Percentiles rank a stretch among this genome's conserved stretches.
These are phyloP conservation scores for Spinibarbus caldwelli DNA, from an alignment of 2,797 vertebrate species.

Conservation along the genomic window DNA sequence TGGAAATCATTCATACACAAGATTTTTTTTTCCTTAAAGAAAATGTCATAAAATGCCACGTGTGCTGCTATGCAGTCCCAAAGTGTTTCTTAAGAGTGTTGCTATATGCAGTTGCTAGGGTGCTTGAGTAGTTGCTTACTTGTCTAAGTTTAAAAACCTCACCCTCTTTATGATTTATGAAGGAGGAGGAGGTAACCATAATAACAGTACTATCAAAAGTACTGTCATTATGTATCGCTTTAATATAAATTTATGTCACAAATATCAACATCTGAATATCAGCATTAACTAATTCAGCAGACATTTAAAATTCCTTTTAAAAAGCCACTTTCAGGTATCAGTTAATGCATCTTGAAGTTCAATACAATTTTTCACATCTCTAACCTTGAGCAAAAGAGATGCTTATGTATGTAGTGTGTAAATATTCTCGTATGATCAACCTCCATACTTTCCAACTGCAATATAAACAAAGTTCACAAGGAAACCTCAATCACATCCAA, in stretches of 20 bases:
- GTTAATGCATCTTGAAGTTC: background rate
- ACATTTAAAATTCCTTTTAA: background rate
- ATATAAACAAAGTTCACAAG: slow-evolving; percentile 10
- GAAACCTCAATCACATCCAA: background rate
- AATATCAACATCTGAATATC: background rate
- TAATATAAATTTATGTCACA: background rate
- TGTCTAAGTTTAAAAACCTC: background rate
- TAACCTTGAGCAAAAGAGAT: background rate
- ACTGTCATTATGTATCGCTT: background rate
- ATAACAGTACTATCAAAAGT: background rate
- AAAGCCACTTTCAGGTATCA: background rate
- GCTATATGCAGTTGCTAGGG: background rate
- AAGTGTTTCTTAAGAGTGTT: slow-evolving; percentile 1
- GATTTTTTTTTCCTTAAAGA: background rate
- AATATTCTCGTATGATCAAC: background rate
- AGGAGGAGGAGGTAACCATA: background rate
- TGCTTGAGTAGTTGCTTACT: background rate
- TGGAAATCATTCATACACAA: background rate
- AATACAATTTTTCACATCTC: background rate
- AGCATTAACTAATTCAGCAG: background rate
- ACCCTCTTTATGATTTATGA: slow-evolving; percentile 6
- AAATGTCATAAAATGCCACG: slow-evolving; percentile 6
- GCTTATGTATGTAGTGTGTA: background rate
- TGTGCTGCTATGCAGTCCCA: background rate
- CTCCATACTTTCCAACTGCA: background rate